Evolutionary conservation across 2,888 invertebrate genomes (phyloP), one percentile per base, ranked within the genome.

Genomic region (Zygogramma bicolorata): DNA sequence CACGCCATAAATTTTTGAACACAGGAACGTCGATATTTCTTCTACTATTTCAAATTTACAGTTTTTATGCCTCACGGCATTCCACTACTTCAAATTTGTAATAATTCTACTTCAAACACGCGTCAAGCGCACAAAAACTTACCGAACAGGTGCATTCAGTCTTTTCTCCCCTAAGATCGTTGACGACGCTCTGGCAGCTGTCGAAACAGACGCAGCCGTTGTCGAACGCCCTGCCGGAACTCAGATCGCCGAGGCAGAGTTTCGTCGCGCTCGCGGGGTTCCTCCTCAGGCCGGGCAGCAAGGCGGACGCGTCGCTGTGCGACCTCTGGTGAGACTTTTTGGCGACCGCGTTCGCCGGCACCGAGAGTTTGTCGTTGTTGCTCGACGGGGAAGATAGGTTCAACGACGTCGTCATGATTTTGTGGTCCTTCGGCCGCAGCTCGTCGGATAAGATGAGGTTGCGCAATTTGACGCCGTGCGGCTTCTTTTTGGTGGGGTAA

Each of bases 181-280:
- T 95, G 71, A 93, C 92, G 77, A 93, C 91, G 72, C 93, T 93
- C 84, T 92, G 91, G 85, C 96, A 95, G 82, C 95, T 95, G 85
- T 94, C 93, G 82, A 96, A 96, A 86, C 97, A 97, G 77, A 93
- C 91, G 89, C 99, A 99, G 75, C 98, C 98, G 87, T 94, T 98
- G 88, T 99, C 98, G 87, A 98, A 99, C 29, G 98, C 98, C 82
- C 95, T 92, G 46, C 98, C 99, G 15, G 98, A 96, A 68, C 95
- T 94, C 80, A 98, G 88, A 88, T 99, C 98, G 68, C 97, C 97
- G 65, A 97, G 89, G 83, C 93, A 93, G 79, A 94, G 88, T 83
- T 93, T 93, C 89, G 88, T 65, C 89, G 90, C 31, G 49, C 62
- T 57, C 38, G 73, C 40, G n/a, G 68, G 34, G 25, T 59, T 70